phyloP scores from a whole-genome alignment of 2,888 invertebrate genomes.

The Tetranychus truncatus region DNA sequence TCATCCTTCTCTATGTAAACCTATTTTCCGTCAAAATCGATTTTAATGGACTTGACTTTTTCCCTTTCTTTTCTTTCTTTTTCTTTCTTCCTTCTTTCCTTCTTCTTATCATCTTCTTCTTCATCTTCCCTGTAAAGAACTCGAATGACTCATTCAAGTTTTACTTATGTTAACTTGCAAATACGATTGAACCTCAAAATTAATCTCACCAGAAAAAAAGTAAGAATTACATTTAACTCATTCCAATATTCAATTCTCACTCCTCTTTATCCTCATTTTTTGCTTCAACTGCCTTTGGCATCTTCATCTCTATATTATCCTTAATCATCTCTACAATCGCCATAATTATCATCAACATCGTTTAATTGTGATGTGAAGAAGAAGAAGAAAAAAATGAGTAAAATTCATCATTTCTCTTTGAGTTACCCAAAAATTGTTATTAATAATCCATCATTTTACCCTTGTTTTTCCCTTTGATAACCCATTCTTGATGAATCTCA shows the following conservation, averaged over 20 bases:
- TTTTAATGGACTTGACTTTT: slow-evolving; percentile 4
- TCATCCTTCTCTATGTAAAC: background rate
- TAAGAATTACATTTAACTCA: background rate
- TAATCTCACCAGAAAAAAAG: background rate
- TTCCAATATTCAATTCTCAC: background rate
- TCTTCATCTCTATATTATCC: background rate
- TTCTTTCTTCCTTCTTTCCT: background rate
- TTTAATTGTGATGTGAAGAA: background rate
- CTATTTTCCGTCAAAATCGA: background rate
- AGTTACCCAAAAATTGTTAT: background rate
- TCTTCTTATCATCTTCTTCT: background rate
- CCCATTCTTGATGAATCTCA: too few species aligned
- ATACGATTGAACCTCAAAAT: background rate
- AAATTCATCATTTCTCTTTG: background rate
- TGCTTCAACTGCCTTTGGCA: background rate
- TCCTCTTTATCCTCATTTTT: background rate
- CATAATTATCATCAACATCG: background rate
- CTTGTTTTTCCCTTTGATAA: too few species aligned
- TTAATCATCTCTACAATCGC: background rate
- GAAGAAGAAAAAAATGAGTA: background rate
- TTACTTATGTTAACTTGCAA: slow-evolving; percentile 2
- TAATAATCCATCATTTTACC: too few species aligned
- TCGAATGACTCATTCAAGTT: background rate
- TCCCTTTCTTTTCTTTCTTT: slow-evolving; percentile 2
- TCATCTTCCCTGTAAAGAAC: background rate